These are phyloP conservation scores for Marmota flaviventris DNA, from an alignment of 2,113 vertebrate genomes.

Conservation along the genomic window DNA sequence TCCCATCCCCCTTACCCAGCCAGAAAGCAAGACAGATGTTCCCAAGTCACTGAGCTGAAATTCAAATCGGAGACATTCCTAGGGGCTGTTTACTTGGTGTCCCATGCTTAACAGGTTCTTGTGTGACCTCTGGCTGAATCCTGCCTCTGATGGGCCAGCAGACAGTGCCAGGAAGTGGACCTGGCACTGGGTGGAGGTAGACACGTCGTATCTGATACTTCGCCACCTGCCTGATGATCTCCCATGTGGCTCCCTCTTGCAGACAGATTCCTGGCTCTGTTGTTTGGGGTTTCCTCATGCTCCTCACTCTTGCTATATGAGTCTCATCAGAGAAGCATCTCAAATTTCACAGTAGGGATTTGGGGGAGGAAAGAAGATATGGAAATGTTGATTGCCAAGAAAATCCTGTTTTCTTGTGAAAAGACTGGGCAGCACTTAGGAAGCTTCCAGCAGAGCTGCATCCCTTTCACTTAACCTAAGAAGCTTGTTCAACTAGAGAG, in stretches of 20 bases:
- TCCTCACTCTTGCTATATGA: not conserved
- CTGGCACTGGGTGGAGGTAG: not conserved
- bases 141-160: not conserved
- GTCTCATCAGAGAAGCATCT: not conserved
- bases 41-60: slow-evolving; percentile 73
- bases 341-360: not conserved
- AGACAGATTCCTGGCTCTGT: slow-evolving; percentile 72
- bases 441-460: not conserved
- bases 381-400: not conserved
- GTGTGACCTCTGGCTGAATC: slow-evolving; percentile 69
- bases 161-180: not conserved
- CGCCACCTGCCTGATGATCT: slow-evolving; percentile 1
- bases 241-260: not conserved
- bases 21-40: slow-evolving; percentile 46
- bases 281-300: slow-evolving; percentile 65
- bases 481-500: not conserved
- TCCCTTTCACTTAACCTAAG: not conserved
- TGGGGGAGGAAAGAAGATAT: not conserved
- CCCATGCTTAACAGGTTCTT: slow-evolving; percentile 72
- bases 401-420: not conserved
- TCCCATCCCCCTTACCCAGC: not conserved
- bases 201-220: not conserved
- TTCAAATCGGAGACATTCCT: slow-evolving; percentile 72
- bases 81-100: slow-evolving; percentile 82
- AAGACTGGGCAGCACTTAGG: not conserved